Evolutionary conservation across 2,888 invertebrate genomes (phyloP).

Genomic region (Diloba caeruleocephala): DNA sequence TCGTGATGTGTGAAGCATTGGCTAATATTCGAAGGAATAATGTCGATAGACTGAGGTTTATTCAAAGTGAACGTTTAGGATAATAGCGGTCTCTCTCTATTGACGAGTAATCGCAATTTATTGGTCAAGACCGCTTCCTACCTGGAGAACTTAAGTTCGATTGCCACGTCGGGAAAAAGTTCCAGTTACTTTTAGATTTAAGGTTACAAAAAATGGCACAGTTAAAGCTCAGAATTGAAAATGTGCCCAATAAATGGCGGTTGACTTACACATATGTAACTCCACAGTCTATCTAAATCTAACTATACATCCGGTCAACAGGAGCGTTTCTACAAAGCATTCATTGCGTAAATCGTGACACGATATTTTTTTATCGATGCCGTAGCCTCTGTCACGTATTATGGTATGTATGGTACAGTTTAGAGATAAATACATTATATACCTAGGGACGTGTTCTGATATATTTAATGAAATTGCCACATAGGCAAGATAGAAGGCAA

Average conservation of each 20-base stretch:
- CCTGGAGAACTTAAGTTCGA: constrained; percentile 2
- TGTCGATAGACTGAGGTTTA: not conserved
- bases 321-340: no score
- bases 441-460: no score
- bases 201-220: constrained; percentile 2
- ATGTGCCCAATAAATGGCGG: constrained; percentile 26
- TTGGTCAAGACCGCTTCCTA: constrained; percentile 2
- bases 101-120: constrained; percentile 2
- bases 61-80: not conserved
- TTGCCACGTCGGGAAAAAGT: constrained; percentile 1
- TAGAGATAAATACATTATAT: no score
- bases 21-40: constrained; percentile 5
- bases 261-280: constrained; percentile 15
- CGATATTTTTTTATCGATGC: no score
- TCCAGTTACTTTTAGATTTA: constrained; percentile 6
- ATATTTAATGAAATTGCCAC: no score
- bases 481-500: no score
- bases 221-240: constrained; percentile 9
- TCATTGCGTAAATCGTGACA: no score
- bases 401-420: no score
- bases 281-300: no score
- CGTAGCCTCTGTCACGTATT: no score
- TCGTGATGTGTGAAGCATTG: constrained; percentile 2
- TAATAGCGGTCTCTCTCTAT: constrained; percentile 8
- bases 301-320: no score